These are phyloP conservation scores for Lochmaea crataegi DNA, from an alignment of 2,888 invertebrate species.

Conservation along the genomic window DNA sequence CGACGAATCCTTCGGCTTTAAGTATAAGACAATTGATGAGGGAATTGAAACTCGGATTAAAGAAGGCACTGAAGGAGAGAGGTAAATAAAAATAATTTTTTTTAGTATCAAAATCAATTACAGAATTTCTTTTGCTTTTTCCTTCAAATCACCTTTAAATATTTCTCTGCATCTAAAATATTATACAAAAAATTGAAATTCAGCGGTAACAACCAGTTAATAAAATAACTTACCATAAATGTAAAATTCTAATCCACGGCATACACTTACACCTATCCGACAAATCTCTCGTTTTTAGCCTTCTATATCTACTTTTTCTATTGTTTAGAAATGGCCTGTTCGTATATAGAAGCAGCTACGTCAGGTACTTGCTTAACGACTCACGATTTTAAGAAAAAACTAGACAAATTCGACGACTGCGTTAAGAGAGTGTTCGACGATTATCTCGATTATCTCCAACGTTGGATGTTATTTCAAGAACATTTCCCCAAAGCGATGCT, in stretches of 20 bases:
- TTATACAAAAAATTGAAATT: no score
- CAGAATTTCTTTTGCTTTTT: no score
- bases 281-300: no score
- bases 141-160: no score
- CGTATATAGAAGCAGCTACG: constrained; percentile 52
- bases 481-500: constrained; percentile 79
- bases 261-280: no score
- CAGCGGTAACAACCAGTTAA: no score
- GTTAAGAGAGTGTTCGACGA: constrained; percentile 71
- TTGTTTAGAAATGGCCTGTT: constrained; percentile 32
- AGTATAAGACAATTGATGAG: constrained; percentile 82
- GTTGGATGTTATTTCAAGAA: constrained; percentile 80
- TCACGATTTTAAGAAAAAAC: constrained; percentile 70
- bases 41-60: constrained; percentile 90
- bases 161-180: no score
- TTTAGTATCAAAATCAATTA: no score
- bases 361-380: constrained; percentile 66
- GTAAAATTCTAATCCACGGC: no score
- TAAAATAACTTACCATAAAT: no score
- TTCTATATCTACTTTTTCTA: background rate
- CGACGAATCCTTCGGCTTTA: constrained; percentile 84
- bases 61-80: constrained; percentile 84
- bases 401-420: constrained; percentile 81
- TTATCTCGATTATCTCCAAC: constrained; percentile 87
- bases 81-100: constrained; percentile 16